Evolutionary conservation across 53 echinoderm and acorn worm species (phyloP), one percentile per base, ranked within the genome.

Genomic region (Hippasteria phrygiana): DNA sequence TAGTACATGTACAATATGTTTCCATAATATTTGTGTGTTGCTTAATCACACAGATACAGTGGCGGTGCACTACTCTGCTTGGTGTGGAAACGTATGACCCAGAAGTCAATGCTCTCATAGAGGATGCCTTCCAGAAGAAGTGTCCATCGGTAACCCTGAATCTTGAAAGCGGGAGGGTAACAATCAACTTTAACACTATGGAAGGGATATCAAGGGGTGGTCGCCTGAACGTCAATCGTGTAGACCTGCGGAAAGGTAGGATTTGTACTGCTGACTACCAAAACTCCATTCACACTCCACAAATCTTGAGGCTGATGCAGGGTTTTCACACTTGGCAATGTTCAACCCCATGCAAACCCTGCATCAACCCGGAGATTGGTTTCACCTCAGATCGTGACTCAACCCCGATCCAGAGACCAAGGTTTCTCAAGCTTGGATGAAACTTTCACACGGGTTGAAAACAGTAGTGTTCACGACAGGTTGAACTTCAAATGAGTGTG

Each of bases 81-180:
- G 69, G 36, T 36, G 18, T 35, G 69, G 90, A 80, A 50, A 41
- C 53, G 18, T 90, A 80, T 71, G 82, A 90, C 13, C 39, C 34
- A 6, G 80, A 71, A 10, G 70, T 80, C 12, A 73, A 53, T 26
- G 81, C 70, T 29, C 17, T 69, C 22, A 70, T 90, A 39, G 90
- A 90, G 51, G 48, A 63, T 14, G 90, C 71, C 14, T 71, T 81
- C 55, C 38, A 81, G 18, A 65, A 47, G 24, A 90, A 90, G 36
- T 26, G 55, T 69, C n/a, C 80, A 4, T 33, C 35, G 5, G 62
- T 80, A 62, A 39, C 37, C 13, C n/a, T 59, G 6, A 43, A 62
- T 62, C 24, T 50, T 29, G 73, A 90, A 50, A 51, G 81, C 12
- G 79, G 69, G 14, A 32, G 11, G 20, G 51, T 69, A 24, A 53